Evolutionary conservation across 2,797 vertebrate genomes (phyloP).

Genomic region (Coilia nasus): DNA sequence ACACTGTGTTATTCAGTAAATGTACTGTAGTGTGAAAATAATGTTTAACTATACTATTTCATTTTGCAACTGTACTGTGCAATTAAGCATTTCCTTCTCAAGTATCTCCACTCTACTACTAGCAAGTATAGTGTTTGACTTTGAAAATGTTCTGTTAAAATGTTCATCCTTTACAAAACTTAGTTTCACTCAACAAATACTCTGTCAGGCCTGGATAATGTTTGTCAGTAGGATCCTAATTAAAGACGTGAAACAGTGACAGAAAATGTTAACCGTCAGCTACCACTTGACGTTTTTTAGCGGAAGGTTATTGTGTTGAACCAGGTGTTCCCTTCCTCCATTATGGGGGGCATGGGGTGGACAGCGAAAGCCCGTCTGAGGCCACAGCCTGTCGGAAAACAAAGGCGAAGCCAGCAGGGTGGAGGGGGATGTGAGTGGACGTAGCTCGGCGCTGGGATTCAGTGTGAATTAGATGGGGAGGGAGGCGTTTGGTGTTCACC

Average conservation of each 20-base stretch:
- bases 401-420: slow-evolving; percentile 68
- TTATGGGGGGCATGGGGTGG: not conserved
- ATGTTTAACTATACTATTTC: no score
- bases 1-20: no score
- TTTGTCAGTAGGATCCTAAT: not conserved
- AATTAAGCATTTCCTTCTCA: no score
- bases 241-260: not conserved
- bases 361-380: slow-evolving; percentile 62
- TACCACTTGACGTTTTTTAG: not conserved
- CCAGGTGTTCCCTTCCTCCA: slow-evolving; percentile 55
- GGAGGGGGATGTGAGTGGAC: slow-evolving; percentile 65
- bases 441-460: slow-evolving; percentile 65
- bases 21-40: no score
- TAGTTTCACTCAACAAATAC: no score
- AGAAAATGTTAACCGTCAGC: not conserved
- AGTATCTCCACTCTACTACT: no score
- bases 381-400: slow-evolving; percentile 68
- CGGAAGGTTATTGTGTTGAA: not conserved
- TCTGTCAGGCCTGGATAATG: not conserved
- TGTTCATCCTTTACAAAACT: no score
- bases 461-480: slow-evolving; percentile 57
- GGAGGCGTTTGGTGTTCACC: slow-evolving; percentile 60
- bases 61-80: no score
- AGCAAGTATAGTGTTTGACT: no score
- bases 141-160: no score